These are phyloP conservation scores for Epizoanthus ramosus DNA, from an alignment of 92 coral and sea anemone genomes.

Conservation along the genomic window DNA sequence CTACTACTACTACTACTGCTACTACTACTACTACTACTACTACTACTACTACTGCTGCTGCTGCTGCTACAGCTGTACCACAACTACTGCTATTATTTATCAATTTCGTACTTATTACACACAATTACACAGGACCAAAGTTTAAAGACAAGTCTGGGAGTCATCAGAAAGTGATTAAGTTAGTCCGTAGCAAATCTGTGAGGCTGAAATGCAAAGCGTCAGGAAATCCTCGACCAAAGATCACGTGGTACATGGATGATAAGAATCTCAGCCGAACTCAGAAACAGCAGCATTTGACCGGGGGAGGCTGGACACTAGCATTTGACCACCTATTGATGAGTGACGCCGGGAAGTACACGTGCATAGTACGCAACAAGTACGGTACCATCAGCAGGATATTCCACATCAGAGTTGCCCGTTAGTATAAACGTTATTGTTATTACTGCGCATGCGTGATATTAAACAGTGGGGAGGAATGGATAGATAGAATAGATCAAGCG, in stretches of 20 bases:
- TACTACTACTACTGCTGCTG: no score
- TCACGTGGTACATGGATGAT: constrained; percentile 28
- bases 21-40: no score
- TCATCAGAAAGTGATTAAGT: not conserved
- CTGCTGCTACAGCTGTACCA: no score
- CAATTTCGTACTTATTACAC: no score
- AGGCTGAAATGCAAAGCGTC: constrained; percentile 38
- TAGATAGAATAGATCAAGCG: no score
- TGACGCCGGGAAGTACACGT: constrained; percentile 29
- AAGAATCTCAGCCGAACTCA: constrained; percentile 12
- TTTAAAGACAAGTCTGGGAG: not conserved
- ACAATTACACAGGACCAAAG: not conserved
- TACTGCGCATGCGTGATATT: not conserved
- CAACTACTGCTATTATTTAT: no score
- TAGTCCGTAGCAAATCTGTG: constrained; percentile 12
- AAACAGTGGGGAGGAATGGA: no score
- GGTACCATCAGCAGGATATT: constrained; percentile 33
- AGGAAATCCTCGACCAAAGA: constrained; percentile 30
- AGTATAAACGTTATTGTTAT: not conserved
- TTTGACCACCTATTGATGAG: constrained; percentile 24
- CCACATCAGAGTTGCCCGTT: constrained; percentile 25
- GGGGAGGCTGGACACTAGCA: constrained; percentile 41
- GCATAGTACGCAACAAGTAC: constrained; percentile 17
- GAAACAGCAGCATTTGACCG: constrained; percentile 33
- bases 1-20: no score